Percentiles rank a stretch among this genome's conserved stretches.
Conservation (phyloP, 2,113 vertebrate species). For the Capricornis sumatraensis region DNA sequence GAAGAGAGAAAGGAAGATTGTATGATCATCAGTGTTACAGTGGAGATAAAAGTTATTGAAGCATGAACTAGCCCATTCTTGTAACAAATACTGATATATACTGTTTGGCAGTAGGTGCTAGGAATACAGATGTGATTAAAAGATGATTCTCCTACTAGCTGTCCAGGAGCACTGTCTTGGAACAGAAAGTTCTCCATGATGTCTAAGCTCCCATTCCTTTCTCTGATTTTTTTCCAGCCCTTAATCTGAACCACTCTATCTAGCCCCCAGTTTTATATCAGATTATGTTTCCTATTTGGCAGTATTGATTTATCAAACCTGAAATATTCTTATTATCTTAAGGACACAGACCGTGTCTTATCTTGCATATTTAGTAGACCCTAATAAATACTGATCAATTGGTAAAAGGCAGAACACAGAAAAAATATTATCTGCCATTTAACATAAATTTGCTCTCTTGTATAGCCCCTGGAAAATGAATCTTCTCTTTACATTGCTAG, state of each 20-base stretch:
- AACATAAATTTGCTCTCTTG: not conserved
- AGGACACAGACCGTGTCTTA: not conserved
- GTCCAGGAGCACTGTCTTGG: not conserved
- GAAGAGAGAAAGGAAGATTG: not conserved
- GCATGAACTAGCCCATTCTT: not conserved
- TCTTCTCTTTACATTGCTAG: conserved; percentile 31
- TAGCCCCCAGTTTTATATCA: not conserved
- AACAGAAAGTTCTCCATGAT: not conserved
- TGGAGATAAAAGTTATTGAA: conserved; percentile 3
- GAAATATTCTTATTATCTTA: conserved; percentile 18
- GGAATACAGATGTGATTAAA: not conserved
- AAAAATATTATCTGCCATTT: conserved; percentile 9
- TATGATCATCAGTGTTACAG: not conserved
- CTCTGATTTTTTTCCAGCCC: not conserved
- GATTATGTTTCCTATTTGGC: not conserved
- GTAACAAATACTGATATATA: not conserved
- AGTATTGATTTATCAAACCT: not conserved
- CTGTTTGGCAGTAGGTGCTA: not conserved
- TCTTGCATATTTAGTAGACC: not conserved
- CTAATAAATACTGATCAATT: not conserved
- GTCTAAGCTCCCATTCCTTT: not conserved
- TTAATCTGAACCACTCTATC: conserved; percentile 1
- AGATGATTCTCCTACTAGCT: not conserved
- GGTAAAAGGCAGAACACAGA: not conserved
- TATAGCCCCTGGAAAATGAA: not conserved